Percentiles rank a stretch among this genome's conserved stretches.
phyloP scores from a whole-genome alignment of 2,888 invertebrate genomes.

The Spisula subtruncata region DNA sequence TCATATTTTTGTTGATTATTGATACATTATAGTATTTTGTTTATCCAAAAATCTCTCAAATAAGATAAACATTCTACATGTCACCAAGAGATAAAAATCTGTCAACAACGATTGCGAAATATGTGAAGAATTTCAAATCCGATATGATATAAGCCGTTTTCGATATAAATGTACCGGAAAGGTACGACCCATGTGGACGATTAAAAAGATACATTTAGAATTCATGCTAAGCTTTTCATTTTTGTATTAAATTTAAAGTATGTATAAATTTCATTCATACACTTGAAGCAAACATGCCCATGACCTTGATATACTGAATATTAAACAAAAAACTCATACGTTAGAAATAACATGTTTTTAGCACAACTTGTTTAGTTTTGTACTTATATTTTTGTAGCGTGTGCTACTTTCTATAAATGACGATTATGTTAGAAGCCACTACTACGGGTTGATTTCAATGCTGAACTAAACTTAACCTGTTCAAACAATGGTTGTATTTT shows the following conservation, averaged over 20 bases:
- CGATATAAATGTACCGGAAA: not conserved
- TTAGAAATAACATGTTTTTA: too few relatives aligned
- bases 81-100: not conserved
- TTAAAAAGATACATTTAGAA: not conserved
- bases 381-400: too few relatives aligned
- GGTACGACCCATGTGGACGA: not conserved
- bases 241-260: not conserved
- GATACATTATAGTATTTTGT: too few relatives aligned
- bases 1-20: too few relatives aligned
- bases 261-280: not conserved
- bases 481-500: too few relatives aligned
- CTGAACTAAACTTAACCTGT: too few relatives aligned
- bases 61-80: not conserved
- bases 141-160: not conserved
- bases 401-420: too few relatives aligned
- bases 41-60: not conserved
- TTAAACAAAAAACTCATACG: too few relatives aligned
- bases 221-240: not conserved
- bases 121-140: slow-evolving; percentile 18
- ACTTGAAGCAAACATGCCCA: not conserved
- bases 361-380: too few relatives aligned
- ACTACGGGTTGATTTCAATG: too few relatives aligned
- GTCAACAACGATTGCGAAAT: not conserved
- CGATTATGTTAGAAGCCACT: too few relatives aligned
- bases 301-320: not conserved